Evolutionary conservation across 2,113 vertebrate species (phyloP).

Genomic region (Microcebus murinus): DNA sequence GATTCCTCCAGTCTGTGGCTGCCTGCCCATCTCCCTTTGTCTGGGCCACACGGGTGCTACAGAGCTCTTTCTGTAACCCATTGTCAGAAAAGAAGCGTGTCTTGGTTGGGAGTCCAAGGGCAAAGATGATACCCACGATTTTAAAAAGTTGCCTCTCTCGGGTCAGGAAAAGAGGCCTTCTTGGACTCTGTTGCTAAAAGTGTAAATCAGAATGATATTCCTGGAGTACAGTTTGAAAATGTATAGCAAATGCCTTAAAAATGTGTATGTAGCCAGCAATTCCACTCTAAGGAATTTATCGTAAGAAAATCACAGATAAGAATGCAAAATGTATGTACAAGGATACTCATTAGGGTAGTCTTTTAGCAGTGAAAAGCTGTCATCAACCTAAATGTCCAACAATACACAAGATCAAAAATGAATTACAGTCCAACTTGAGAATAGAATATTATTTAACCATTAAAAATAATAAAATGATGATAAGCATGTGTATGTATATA

Average conservation of each 20-base stretch:
- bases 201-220: background rate
- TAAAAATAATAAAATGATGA: background rate
- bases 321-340: background rate
- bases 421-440: background rate
- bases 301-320: background rate
- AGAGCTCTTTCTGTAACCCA: constrained; percentile 26
- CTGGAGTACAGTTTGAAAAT: background rate
- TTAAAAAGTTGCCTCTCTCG: constrained; percentile 35
- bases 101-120: constrained; percentile 48
- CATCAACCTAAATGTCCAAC: background rate
- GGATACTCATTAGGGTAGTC: background rate
- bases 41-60: background rate
- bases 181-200: background rate
- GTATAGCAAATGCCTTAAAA: background rate
- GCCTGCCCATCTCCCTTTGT: background rate
- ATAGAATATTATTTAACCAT: background rate
- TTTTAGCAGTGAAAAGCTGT: background rate
- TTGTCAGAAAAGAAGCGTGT: background rate
- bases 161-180: background rate
- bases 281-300: background rate
- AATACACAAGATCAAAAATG: background rate
- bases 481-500: background rate
- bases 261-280: background rate
- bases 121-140: background rate
- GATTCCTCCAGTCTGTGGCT: background rate